phyloP scores from a whole-genome alignment of 2,113 vertebrate species.

The Erinaceus europaeus region DNA sequence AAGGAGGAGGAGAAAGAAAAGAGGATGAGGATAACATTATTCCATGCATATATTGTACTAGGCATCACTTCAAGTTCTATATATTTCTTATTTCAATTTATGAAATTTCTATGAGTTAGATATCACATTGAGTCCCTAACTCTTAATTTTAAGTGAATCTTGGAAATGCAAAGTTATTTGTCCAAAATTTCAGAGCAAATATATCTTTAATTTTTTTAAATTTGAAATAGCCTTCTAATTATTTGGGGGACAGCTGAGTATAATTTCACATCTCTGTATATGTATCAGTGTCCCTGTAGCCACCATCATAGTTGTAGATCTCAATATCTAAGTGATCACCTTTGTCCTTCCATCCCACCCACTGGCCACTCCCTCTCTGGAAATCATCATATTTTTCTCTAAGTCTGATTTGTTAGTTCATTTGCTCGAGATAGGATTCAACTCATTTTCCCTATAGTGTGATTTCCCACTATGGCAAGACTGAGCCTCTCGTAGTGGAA shows the following conservation, averaged over 20 bases:
- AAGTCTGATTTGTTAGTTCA: too few species aligned
- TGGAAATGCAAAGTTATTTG: background rate
- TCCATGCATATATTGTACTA: background rate
- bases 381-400: too few species aligned
- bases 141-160: background rate
- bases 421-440: background rate
- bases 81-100: background rate
- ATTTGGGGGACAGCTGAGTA: too few species aligned
- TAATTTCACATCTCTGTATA: too few species aligned
- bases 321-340: too few species aligned
- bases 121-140: background rate
- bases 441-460: background rate
- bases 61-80: background rate
- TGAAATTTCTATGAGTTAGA: background rate
- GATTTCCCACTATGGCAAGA: accelerated
- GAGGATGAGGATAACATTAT: background rate
- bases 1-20: background rate
- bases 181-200: background rate
- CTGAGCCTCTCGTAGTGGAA: background rate
- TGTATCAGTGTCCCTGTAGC: too few species aligned
- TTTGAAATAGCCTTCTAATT: too few species aligned
- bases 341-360: too few species aligned
- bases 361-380: too few species aligned
- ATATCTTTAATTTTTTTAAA: too few species aligned
- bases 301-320: too few species aligned